Evolutionary conservation across 2,888 invertebrate genomes (phyloP).

Genomic region (Encarsia formosa): DNA sequence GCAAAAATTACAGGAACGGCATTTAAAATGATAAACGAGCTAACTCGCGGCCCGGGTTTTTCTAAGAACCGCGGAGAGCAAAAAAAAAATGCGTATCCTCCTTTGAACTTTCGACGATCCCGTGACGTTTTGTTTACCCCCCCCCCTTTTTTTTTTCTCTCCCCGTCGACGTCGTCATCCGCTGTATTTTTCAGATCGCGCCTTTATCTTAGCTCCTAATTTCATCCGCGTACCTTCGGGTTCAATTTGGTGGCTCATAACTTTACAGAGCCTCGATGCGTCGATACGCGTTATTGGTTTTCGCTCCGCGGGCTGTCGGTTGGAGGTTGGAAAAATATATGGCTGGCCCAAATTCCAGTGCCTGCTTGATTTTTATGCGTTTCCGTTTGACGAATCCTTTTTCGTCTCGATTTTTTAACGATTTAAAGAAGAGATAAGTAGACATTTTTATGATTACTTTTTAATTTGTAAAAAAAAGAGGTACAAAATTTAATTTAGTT

Average conservation of each 20-base stretch:
- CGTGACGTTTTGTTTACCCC: neutral
- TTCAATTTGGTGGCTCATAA: constrained; percentile 22
- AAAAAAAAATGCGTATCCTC: neutral
- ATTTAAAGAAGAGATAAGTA: too few species aligned
- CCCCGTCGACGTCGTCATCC: neutral
- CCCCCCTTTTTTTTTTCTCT: neutral
- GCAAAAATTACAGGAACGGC: constrained; percentile 22
- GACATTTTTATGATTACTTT: too few species aligned
- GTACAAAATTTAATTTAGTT: too few species aligned
- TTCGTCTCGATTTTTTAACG: too few species aligned
- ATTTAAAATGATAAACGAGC: constrained; percentile 26
- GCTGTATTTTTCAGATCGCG: neutral
- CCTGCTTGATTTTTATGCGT: too few species aligned
- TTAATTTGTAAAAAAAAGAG: too few species aligned
- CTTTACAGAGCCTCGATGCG: constrained; percentile 14
- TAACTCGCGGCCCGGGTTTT: too few species aligned
- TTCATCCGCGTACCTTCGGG: constrained; percentile 5
- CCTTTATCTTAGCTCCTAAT: constrained; percentile 4
- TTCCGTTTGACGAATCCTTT: too few species aligned
- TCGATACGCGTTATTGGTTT: constrained; percentile 10
- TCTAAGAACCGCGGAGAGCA: constrained; percentile 19
- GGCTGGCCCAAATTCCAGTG: too few species aligned
- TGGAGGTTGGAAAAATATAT: neutral
- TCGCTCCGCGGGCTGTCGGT: neutral
- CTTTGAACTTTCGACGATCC: constrained; percentile 26